These are phyloP conservation scores for Cheilosia impressa DNA, from an alignment of 2,888 invertebrate species.

Conservation along the genomic window DNA sequence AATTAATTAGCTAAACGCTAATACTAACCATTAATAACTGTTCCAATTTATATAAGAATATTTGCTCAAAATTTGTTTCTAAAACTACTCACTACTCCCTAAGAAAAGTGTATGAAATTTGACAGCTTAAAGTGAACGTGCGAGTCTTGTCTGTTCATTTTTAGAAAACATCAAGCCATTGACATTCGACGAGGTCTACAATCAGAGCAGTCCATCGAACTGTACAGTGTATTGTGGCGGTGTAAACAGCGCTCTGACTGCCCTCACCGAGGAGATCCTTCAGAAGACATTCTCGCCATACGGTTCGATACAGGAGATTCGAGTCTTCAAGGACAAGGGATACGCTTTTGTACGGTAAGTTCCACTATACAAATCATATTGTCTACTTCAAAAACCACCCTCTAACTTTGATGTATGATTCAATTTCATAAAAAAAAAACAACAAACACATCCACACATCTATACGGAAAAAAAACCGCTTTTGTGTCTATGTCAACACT, in stretches of 20 bases:
- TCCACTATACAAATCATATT: conserved; percentile 18
- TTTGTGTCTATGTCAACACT: conserved; percentile 60
- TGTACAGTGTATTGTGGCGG: conserved; percentile 99
- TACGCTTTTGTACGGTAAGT: conserved; percentile 97
- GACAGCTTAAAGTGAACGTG: conserved; percentile 30
- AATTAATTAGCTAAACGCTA: conserved; percentile 18
- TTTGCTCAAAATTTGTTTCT: background rate
- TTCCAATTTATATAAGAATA: no score
- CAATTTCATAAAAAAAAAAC: conserved; percentile 55
- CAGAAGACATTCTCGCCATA: conserved; percentile 98
- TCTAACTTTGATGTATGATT: conserved; percentile 69
- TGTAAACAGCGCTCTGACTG: conserved; percentile 87
- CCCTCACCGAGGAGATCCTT: conserved; percentile 97
- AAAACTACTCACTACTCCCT: conserved; percentile 1
- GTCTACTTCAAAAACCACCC: conserved; percentile 29
- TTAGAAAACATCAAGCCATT: conserved; percentile 94
- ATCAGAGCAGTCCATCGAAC: conserved; percentile 98
- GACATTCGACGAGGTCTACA: conserved; percentile 99
- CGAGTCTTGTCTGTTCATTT: conserved; percentile 76
- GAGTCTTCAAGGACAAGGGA: conserved; percentile 99
- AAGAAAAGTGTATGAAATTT: background rate
- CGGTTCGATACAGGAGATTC: conserved; percentile 98
- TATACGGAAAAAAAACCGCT: conserved; percentile 20
- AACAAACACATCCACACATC: conserved; percentile 7
- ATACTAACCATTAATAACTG: no score